A percentile compares a stretch with the other conserved stretches of the same genome.
phyloP scores from a whole-genome alignment of 2,888 invertebrate species.

The Microchrysa polita region DNA sequence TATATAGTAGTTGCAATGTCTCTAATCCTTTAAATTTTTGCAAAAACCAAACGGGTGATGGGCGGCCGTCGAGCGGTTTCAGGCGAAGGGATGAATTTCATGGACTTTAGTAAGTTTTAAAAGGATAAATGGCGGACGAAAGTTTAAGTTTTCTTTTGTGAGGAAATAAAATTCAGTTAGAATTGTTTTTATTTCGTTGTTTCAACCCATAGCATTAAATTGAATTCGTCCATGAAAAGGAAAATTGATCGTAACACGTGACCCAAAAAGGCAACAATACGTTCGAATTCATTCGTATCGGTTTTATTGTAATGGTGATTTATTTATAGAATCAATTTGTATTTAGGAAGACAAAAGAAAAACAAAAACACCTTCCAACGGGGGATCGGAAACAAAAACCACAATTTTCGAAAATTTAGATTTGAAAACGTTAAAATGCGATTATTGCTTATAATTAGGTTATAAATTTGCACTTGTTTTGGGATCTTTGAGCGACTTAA shows the following conservation, averaged over 20 bases:
- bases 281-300: too few relatives aligned
- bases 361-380: too few relatives aligned
- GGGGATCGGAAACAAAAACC: too few relatives aligned
- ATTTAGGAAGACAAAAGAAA: too few relatives aligned
- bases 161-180: neutral
- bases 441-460: too few relatives aligned
- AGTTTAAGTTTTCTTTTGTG: neutral
- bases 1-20: neutral
- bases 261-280: neutral
- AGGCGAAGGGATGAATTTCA: neutral
- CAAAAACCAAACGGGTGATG: neutral
- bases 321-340: too few relatives aligned
- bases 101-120: slow-evolving; percentile 1
- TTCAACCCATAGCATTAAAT: neutral
- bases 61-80: neutral
- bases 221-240: neutral
- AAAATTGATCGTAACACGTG: slow-evolving; percentile 1
- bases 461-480: too few relatives aligned
- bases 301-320: too few relatives aligned
- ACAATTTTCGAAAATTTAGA: too few relatives aligned
- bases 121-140: slow-evolving; percentile 6
- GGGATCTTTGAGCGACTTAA: too few relatives aligned
- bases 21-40: slow-evolving; percentile 26
- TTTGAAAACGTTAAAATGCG: too few relatives aligned
- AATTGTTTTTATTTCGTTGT: neutral